These are phyloP conservation scores for Scyliorhinus canicula DNA, from an alignment of 2,797 vertebrate genomes.

Conservation along the genomic window DNA sequence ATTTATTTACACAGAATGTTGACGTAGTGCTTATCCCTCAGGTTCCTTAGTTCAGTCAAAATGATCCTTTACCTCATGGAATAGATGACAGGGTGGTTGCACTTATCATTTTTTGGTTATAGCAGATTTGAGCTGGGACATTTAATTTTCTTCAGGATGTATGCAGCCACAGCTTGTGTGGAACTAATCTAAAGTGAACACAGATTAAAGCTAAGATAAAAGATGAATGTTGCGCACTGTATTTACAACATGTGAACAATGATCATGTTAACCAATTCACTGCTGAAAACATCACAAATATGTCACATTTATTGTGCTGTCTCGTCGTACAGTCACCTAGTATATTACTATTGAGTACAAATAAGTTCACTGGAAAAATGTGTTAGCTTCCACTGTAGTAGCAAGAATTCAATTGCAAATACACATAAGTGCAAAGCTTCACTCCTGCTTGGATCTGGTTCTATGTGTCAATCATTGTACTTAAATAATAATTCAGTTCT, in stretches of 20 bases:
- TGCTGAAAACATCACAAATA: neutral
- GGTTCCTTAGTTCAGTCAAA: neutral
- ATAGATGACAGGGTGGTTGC: neutral
- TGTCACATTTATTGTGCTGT: neutral
- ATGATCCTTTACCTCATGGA: slow-evolving; percentile 1
- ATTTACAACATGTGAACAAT: neutral
- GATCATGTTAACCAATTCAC: neutral
- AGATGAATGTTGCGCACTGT: neutral
- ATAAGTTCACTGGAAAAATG: neutral
- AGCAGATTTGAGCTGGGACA: neutral
- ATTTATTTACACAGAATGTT: neutral
- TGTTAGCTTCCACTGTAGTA: too few species aligned
- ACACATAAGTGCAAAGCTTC: neutral
- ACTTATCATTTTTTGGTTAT: neutral
- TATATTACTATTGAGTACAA: neutral
- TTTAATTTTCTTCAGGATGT: slow-evolving; percentile 27
- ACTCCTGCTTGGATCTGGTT: neutral
- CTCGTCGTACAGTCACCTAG: neutral
- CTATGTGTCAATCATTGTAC: neutral
- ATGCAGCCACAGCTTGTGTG: slow-evolving; percentile 15
- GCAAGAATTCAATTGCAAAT: neutral
- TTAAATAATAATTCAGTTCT: neutral
- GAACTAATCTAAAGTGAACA: slow-evolving; percentile 29
- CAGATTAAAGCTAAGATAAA: slow-evolving; percentile 27
- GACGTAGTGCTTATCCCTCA: neutral